These are phyloP conservation scores for Thalassoma bifasciatum DNA, from an alignment of 2,113 vertebrate species.

Conservation along the genomic window DNA sequence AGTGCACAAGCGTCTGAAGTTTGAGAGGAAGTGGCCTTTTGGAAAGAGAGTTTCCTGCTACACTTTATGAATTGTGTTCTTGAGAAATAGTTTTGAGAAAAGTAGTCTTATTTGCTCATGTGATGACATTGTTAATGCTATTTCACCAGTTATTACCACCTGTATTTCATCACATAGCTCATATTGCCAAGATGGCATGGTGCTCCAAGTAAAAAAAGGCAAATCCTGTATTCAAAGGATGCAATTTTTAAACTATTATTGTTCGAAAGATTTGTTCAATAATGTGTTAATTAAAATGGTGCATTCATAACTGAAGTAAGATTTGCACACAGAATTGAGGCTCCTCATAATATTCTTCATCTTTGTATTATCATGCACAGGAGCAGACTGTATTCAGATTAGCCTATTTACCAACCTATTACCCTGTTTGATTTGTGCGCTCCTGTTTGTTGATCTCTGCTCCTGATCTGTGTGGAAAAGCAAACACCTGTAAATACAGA, in stretches of 20 bases:
- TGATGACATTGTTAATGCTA: not conserved
- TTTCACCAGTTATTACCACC: not conserved
- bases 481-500: conserved; percentile 33
- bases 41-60: conserved; percentile 7
- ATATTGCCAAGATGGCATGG: too few species aligned
- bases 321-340: not conserved
- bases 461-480: conserved; percentile 32
- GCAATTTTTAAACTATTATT: conserved; percentile 1
- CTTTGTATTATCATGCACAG: not conserved
- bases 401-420: too few species aligned
- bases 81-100: not conserved
- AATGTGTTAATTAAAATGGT: not conserved
- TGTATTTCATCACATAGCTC: not conserved
- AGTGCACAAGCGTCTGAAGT: conserved; percentile 20
- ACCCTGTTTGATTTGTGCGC: not conserved
- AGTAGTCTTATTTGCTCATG: not conserved
- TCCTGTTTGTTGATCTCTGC: conserved; percentile 17
- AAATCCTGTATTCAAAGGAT: not conserved
- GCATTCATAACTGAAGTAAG: conserved; percentile 1
- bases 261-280: conserved; percentile 2
- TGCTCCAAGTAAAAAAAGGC: not conserved
- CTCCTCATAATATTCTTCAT: not conserved
- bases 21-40: not conserved
- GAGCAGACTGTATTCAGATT: not conserved
- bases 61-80: not conserved